Base-by-base conservation (phyloP, 2,797 vertebrate genomes). In the Paratrypauchen microcephalus region DNA sequence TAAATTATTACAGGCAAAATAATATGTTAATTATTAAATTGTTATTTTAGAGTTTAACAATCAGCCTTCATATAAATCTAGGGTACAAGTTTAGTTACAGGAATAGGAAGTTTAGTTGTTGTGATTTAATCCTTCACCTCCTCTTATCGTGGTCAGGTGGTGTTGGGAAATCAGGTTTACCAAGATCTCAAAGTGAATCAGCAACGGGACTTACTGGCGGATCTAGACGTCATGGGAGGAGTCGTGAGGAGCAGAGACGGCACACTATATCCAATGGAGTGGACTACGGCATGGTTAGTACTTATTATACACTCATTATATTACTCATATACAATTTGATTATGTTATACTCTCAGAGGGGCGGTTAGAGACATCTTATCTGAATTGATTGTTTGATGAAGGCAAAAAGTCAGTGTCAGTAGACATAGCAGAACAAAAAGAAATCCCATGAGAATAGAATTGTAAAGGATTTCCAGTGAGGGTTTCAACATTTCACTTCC, bases 221-320 rank as follows among this genome's bases (percentile, higher is more conserved):
- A 0, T 52, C 87, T 64, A 90, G 86, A 66, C 87, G 92, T 23
- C 94, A 94, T 24, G 89, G 90, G 71, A 87, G 94, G 16, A 88
- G 87, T 55, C 93, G 93, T 7, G 94, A 94, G 0, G 95, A 95
- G 3, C 95, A 93, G 68, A 91, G 97, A 50, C 91, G 97, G 32
- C 97, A 99, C 79, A 99, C 97, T 68, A 96, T 99, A 83, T 93
- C 96, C 78, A 95, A 88, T 0, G 96, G 97, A 0, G 94, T 97
- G 74, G 97, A 99, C 88, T 98, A 97, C 6, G 89, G 92, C 81
- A 86, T 95, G 96, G 97, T 99, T 88, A 83, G 94, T 75, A 26
- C 21, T 36, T 21, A 60, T 19, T 60, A 9, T 8, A 30, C 28
- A 30, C 28, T 30, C 5, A 6, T 30, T 30, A 30, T n/a, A n/a